These are phyloP conservation scores for Aethina tumida DNA, from an alignment of 1,140 invertebrate species.

Conservation along the genomic window DNA sequence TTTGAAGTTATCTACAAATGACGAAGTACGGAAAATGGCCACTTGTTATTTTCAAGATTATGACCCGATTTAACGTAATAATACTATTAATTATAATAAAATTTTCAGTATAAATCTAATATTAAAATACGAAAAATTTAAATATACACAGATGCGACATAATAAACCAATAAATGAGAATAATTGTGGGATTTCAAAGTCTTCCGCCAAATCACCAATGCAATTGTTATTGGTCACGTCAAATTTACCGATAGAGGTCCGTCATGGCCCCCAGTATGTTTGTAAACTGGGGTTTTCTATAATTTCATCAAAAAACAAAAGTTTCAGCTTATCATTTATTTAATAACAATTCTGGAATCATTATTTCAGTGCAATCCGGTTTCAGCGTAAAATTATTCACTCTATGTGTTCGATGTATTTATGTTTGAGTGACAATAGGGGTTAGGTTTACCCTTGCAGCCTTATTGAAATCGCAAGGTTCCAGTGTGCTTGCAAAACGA, in stretches of 20 bases:
- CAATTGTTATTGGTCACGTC: conserved; percentile 4
- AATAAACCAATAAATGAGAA: background rate
- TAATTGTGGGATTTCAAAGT: conserved; percentile 4
- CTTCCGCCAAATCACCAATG: conserved; percentile 1
- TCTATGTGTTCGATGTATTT: conserved; percentile 13
- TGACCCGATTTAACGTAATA: too few relatives aligned
- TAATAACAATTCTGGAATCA: conserved; percentile 8
- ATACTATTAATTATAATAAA: too few relatives aligned
- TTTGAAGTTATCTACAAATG: too few relatives aligned
- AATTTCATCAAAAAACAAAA: conserved; percentile 28
- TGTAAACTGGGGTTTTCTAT: conserved; percentile 33
- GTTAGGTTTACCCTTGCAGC: conserved; percentile 32
- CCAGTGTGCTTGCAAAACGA: conserved; percentile 19
- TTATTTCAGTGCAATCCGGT: conserved; percentile 6
- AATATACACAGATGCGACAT: too few relatives aligned
- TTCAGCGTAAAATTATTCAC: conserved; percentile 13
- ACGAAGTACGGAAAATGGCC: too few relatives aligned
- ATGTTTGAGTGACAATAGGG: conserved; percentile 25
- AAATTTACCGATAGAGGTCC: conserved; percentile 23
- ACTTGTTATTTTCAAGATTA: too few relatives aligned
- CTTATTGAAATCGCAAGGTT: conserved; percentile 27
- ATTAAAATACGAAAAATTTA: too few relatives aligned
- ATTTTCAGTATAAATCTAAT: too few relatives aligned
- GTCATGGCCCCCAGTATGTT: conserved; percentile 31
- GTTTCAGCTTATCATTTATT: conserved; percentile 16